These are phyloP conservation scores for Empis livida DNA, from an alignment of 2,888 invertebrate genomes.

Conservation along the genomic window DNA sequence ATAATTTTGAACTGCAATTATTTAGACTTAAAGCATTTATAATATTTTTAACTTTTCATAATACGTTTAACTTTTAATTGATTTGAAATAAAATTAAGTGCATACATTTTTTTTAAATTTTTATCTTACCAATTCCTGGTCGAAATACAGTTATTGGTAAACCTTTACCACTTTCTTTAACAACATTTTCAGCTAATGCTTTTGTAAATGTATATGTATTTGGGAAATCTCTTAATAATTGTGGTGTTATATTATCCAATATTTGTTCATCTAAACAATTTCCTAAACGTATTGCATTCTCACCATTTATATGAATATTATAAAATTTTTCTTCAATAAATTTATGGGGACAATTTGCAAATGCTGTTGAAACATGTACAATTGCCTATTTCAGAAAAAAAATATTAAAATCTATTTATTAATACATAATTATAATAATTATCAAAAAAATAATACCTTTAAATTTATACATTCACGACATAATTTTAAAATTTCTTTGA, in stretches of 20 bases:
- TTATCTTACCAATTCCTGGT: conserved; percentile 28
- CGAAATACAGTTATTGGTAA: conserved; percentile 35
- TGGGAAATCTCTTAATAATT: conserved; percentile 34
- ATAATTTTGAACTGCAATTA: too few relatives aligned
- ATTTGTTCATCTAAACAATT: conserved; percentile 31
- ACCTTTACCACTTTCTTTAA: conserved; percentile 30
- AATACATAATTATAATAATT: not conserved
- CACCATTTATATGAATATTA: conserved; percentile 32
- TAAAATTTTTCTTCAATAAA: conserved; percentile 34
- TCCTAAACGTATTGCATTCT: conserved; percentile 33
- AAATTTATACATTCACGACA: conserved; percentile 50
- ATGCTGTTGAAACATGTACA: conserved; percentile 35
- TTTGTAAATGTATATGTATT: conserved; percentile 37
- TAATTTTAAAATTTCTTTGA: conserved; percentile 48
- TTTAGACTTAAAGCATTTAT: too few relatives aligned
- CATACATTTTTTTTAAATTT: too few relatives aligned
- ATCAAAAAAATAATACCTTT: conserved; percentile 40
- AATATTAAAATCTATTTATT: conserved; percentile 11
- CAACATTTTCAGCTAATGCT: conserved; percentile 34
- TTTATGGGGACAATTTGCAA: conserved; percentile 35
- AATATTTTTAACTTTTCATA: too few relatives aligned
- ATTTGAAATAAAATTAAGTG: not conserved
- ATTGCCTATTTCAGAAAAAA: conserved; percentile 23
- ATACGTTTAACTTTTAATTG: too few relatives aligned
- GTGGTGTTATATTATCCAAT: conserved; percentile 29